These are phyloP conservation scores for Cercopithecus petaurista DNA, from an alignment of 2,797 vertebrate genomes.

Conservation along the genomic window DNA sequence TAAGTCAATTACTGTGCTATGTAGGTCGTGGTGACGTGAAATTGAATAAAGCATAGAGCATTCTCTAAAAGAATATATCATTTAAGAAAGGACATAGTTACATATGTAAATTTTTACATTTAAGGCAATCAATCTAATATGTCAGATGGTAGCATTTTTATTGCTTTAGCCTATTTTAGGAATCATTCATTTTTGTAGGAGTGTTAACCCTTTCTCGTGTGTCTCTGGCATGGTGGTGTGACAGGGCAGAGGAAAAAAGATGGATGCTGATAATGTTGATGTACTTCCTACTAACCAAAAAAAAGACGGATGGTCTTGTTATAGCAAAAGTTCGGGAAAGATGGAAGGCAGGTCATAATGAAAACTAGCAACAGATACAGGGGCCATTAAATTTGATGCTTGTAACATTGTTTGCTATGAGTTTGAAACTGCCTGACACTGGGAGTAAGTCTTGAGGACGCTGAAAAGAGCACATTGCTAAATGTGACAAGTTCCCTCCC, in stretches of 20 bases:
- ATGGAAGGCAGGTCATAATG: fast-evolving
- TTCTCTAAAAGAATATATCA: not conserved
- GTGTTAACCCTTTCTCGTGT: not conserved
- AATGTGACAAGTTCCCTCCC: no score
- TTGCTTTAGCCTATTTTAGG: not conserved
- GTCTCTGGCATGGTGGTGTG: not conserved
- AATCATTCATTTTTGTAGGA: not conserved
- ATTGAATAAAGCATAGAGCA: not conserved
- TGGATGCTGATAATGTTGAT: not conserved
- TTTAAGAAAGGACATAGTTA: not conserved
- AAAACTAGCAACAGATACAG: not conserved
- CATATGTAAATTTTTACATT: not conserved
- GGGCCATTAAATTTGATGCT: not conserved
- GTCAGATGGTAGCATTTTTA: not conserved
- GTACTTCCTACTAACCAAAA: not conserved
- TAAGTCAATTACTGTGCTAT: not conserved
- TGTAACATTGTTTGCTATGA: not conserved
- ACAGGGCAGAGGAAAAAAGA: not conserved
- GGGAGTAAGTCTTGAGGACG: not conserved
- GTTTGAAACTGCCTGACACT: not conserved
- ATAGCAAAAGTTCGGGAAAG: not conserved
- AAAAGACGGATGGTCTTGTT: not conserved
- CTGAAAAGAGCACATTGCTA: not conserved
- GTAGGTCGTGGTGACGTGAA: not conserved
- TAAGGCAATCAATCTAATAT: not conserved